Conservation (phyloP, 2,113 vertebrate species). For the Solenodon paradoxus region DNA sequence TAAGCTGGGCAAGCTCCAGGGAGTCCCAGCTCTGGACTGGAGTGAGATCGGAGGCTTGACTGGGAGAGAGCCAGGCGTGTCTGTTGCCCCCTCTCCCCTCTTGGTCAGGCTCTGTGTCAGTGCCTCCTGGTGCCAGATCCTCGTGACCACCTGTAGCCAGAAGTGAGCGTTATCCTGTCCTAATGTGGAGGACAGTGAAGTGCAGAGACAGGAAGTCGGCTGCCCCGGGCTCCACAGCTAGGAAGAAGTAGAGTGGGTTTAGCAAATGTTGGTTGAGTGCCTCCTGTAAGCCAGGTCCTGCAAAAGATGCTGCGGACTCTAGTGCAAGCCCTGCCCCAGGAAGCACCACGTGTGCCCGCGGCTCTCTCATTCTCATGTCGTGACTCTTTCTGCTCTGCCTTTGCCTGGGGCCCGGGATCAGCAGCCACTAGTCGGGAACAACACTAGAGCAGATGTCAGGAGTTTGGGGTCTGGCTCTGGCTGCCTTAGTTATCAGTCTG, state of each 20-base stretch:
- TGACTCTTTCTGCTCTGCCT: neutral
- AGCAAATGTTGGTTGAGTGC: neutral
- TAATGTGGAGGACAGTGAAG: neutral
- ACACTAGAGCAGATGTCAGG: neutral
- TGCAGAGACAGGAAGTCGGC: neutral
- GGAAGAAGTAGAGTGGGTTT: neutral
- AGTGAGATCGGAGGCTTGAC: neutral
- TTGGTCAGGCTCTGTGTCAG: neutral
- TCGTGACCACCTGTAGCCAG: neutral
- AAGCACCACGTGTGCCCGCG: neutral
- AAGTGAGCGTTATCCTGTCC: neutral
- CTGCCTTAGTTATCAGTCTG: neutral
- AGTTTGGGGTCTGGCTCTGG: neutral
- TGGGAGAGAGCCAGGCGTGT: neutral
- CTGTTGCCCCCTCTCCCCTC: accelerated
- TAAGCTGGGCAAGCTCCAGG: neutral
- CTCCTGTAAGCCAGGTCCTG: neutral
- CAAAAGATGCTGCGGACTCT: neutral
- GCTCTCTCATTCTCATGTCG: neutral
- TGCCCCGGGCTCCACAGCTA: neutral
- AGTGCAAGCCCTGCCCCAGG: neutral
- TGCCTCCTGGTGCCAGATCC: neutral
- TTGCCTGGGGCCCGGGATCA: too few species aligned
- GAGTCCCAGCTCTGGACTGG: neutral
- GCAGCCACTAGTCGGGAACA: neutral